Percentiles rank a stretch among this genome's conserved stretches.
These are phyloP conservation scores for Philaenus spumarius DNA, from an alignment of 1,140 invertebrate genomes.

Conservation along the genomic window DNA sequence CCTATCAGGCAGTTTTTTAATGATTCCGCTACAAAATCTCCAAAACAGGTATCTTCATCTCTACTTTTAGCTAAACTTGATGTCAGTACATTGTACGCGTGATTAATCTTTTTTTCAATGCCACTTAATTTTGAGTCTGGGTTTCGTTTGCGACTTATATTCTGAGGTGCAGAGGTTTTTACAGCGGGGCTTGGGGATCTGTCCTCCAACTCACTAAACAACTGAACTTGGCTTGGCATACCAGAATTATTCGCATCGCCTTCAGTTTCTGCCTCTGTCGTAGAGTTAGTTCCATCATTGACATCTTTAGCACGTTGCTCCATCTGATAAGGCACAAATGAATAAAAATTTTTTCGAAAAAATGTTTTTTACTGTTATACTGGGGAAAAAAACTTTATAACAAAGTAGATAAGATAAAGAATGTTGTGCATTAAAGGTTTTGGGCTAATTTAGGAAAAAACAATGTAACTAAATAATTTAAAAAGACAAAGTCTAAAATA, in stretches of 20 bases:
- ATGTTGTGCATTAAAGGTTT: too few relatives aligned
- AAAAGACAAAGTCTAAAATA: too few relatives aligned
- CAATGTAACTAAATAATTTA: too few relatives aligned
- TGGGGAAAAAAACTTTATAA: too few relatives aligned
- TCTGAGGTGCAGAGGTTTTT: neutral
- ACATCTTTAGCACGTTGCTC: too few relatives aligned
- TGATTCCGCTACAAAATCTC: neutral
- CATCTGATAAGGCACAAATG: too few relatives aligned
- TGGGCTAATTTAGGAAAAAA: too few relatives aligned
- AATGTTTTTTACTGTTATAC: too few relatives aligned
- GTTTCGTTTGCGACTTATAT: neutral
- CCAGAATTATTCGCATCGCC: neutral
- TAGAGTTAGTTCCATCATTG: too few relatives aligned
- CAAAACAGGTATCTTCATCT: neutral
- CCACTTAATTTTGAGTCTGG: neutral
- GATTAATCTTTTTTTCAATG: neutral
- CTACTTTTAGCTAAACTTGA: neutral
- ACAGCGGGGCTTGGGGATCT: neutral
- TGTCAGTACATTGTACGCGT: slow-evolving; percentile 3
- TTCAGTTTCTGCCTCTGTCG: neutral
- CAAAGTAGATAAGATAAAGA: too few relatives aligned
- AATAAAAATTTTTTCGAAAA: too few relatives aligned
- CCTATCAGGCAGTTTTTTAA: neutral
- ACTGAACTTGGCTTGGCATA: neutral
- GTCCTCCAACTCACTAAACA: neutral